These are phyloP conservation scores for Aurelia aurita complex sp. Pacific DNA, from an alignment of 30 jellyfish, hydroid and myxozoan species.

Conservation along the genomic window DNA sequence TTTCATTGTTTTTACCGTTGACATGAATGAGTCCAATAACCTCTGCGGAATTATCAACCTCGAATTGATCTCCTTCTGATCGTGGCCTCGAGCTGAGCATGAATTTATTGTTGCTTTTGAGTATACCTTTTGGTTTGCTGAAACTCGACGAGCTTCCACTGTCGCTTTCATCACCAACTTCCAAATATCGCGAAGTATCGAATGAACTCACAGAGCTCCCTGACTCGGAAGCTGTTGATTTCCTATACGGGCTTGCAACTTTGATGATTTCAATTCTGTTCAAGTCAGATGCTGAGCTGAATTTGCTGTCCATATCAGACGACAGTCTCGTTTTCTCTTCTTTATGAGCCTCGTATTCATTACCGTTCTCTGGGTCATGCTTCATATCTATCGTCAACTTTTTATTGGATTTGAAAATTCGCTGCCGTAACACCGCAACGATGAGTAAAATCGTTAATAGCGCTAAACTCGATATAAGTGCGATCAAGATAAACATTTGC, in stretches of 20 bases:
- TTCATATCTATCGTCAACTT: slow-evolving; percentile 52
- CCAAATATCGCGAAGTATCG: slow-evolving; percentile 66
- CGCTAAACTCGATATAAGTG: slow-evolving; percentile 47
- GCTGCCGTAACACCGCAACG: slow-evolving; percentile 55
- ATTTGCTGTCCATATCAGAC: slow-evolving; percentile 18
- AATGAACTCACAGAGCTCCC: slow-evolving; percentile 61
- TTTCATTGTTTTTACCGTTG: slow-evolving; percentile 1
- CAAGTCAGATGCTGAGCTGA: slow-evolving; percentile 36
- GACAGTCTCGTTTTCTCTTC: slow-evolving; percentile 21
- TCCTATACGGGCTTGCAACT: slow-evolving; percentile 45
- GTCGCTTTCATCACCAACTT: slow-evolving; percentile 72
- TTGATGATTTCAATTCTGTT: slow-evolving; percentile 44
- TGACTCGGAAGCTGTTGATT: slow-evolving; percentile 54
- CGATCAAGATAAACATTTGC: slow-evolving; percentile 55
- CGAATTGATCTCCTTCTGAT: slow-evolving; percentile 54
- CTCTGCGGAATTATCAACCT: slow-evolving; percentile 34
- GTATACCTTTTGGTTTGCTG: slow-evolving; percentile 60
- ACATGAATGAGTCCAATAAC: slow-evolving; percentile 53
- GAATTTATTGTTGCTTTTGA: slow-evolving; percentile 48
- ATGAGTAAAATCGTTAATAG: slow-evolving; percentile 51
- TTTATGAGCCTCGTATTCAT: slow-evolving; percentile 4
- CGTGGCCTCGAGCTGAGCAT: slow-evolving; percentile 47
- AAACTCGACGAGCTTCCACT: slow-evolving; percentile 44
- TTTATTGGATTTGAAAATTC: slow-evolving; percentile 45
- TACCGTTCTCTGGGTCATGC: slow-evolving; percentile 52